A percentile compares a stretch with the other conserved stretches of the same genome.
These are phyloP conservation scores for Gobionotothen gibberifrons DNA, from an alignment of 2,797 vertebrate species.

Conservation along the genomic window DNA sequence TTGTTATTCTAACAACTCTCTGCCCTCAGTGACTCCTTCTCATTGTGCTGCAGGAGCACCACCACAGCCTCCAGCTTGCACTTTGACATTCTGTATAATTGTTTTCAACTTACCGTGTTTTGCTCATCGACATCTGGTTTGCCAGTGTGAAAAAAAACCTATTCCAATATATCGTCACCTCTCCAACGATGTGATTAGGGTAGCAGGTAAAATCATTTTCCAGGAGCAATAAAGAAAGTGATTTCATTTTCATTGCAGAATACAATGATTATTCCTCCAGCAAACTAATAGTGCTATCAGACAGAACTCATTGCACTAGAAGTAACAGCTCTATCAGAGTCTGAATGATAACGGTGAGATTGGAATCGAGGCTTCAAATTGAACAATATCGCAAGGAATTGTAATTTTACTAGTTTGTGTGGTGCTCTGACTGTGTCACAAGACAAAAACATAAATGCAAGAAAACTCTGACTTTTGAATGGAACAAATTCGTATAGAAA, in stretches of 20 bases:
- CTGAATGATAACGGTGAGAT: slow-evolving; percentile 61
- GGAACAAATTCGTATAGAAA: slow-evolving; percentile 5
- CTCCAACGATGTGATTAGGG: slow-evolving; percentile 60
- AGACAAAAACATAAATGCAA: slow-evolving; percentile 27
- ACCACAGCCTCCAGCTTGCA: slow-evolving; percentile 43
- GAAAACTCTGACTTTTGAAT: neutral
- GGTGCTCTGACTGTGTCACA: slow-evolving; percentile 26
- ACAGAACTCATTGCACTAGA: slow-evolving; percentile 69
- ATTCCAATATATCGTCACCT: slow-evolving; percentile 47
- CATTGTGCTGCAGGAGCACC: slow-evolving; percentile 30
- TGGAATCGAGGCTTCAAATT: slow-evolving; percentile 60
- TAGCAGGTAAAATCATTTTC: slow-evolving; percentile 69
- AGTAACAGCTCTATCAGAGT: slow-evolving; percentile 66
- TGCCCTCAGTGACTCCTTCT: slow-evolving; percentile 47
- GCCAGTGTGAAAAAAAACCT: slow-evolving; percentile 64
- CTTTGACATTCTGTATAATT: slow-evolving; percentile 62
- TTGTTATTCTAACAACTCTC: slow-evolving; percentile 58
- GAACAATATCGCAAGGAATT: slow-evolving; percentile 63
- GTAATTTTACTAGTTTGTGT: slow-evolving; percentile 46
- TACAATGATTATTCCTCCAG: slow-evolving; percentile 66
- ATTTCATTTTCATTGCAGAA: slow-evolving; percentile 70
- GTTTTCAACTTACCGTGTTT: slow-evolving; percentile 53
- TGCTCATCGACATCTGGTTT: slow-evolving; percentile 47
- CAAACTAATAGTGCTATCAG: slow-evolving; percentile 77
- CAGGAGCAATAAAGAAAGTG: slow-evolving; percentile 68